Evolutionary conservation across 2,113 vertebrate species (phyloP).

Genomic region (Daubentonia madagascariensis): DNA sequence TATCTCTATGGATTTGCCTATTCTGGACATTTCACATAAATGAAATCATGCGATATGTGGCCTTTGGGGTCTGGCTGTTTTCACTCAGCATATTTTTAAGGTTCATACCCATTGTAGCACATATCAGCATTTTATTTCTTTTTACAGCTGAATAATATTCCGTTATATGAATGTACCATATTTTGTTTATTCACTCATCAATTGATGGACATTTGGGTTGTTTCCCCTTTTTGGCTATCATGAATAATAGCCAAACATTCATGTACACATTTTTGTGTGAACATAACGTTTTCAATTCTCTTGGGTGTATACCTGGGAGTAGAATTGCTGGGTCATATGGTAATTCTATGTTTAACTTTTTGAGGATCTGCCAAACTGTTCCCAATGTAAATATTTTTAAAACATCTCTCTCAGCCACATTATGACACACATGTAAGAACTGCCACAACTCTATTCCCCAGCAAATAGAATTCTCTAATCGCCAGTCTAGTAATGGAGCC

Average conservation of each 20-base stretch:
- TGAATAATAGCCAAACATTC: not conserved
- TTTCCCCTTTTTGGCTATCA: not conserved
- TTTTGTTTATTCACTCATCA: not conserved
- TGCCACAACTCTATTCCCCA: not conserved
- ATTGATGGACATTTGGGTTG: not conserved
- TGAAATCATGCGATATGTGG: too few species aligned
- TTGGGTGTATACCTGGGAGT: not conserved
- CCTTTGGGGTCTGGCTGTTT: not conserved
- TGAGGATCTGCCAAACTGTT: not conserved
- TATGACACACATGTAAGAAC: not conserved
- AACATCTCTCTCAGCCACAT: not conserved
- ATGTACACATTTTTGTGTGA: not conserved
- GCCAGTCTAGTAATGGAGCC: not conserved
- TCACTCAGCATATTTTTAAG: not conserved
- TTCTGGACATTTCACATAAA: not conserved
- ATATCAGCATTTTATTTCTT: not conserved
- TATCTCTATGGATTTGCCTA: not conserved
- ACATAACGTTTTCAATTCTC: not conserved
- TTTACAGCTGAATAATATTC: not conserved
- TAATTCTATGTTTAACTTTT: not conserved
- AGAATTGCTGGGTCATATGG: not conserved
- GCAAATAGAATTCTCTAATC: not conserved
- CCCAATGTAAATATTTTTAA: not conserved
- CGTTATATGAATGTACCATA: not conserved
- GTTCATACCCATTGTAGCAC: not conserved